Base-by-base conservation (phyloP, 1,140 invertebrate species). In the Euwallacea fornicatus region DNA sequence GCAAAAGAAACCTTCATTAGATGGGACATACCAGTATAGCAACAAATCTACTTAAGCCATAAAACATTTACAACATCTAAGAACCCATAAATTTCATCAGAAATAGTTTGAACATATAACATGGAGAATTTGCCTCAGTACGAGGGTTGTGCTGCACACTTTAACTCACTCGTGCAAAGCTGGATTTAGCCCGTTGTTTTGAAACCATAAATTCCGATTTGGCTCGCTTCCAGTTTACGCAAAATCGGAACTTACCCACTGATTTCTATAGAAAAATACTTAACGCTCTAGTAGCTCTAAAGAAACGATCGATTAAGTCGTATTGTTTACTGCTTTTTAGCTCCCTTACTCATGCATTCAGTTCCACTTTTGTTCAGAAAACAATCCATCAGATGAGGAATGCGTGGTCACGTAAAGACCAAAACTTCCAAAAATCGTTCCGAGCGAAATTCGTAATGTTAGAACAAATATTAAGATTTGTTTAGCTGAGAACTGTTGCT, bases 101-200 rank as follows among this genome's bases (percentile, higher is more conserved):
- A n/a, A 61, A 11, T 58, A 58, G 55, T 58, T 56, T 61, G 21
- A 7, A 15, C 9, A 33, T 60, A 15, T n/a, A 63, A 63, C 11
- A 47, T 63, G 15, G 42, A 46, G 16, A 63, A 46, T 11, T 63
- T 47, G 61, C 21, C 61, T 15, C 44, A 63, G 43, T 47, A 11
- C 58, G 16, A 62, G 65, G 65, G 65, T 66, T 58, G 41, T 58
- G 54, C 58, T 58, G 53, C 41, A 68, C 56, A 68, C 66, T 68
- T 47, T 66, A 68, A 68, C 61, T 68, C 58, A 68, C 43, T 68
- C 43, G 56, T 53, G 33, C 56, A 68, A 68, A 68, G 66, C 66
- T 68, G 66, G 56, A 61, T 68, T 53, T 68, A 60, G 56, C 58
- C 66, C 7, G 43, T 68, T 68, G 46, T 68, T 68, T 68, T 68